Percentiles rank a stretch among this genome's conserved stretches.
These are phyloP conservation scores for Alloscopus bannaensis DNA, from an alignment of 2,888 invertebrate species.

Conservation along the genomic window DNA sequence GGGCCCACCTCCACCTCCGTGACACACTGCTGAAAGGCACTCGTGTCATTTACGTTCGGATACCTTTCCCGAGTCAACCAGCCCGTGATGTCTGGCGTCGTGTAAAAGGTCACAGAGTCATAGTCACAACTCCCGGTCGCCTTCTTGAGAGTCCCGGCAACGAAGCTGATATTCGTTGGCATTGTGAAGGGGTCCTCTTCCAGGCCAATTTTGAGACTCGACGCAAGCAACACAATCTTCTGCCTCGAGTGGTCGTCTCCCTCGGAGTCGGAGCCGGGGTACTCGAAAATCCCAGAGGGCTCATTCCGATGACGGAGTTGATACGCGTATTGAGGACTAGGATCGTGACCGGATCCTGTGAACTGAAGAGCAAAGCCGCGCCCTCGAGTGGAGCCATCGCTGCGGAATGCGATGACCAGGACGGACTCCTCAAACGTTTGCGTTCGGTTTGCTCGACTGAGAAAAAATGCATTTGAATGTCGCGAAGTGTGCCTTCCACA, in stretches of 20 bases:
- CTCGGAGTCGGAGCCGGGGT: slow-evolving; percentile 8
- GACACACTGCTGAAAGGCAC: not conserved
- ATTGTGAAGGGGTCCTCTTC: slow-evolving; percentile 35
- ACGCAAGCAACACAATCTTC: slow-evolving; percentile 49
- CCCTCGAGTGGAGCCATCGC: slow-evolving; percentile 10
- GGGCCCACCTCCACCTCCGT: not conserved
- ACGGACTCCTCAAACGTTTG: slow-evolving; percentile 38
- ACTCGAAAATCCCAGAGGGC: not conserved
- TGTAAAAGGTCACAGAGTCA: slow-evolving; percentile 46
- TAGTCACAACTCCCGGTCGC: slow-evolving; percentile 18
- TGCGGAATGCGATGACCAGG: slow-evolving; percentile 74
- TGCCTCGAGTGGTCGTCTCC: not conserved
- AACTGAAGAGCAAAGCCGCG: slow-evolving; percentile 23
- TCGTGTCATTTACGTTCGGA: slow-evolving; percentile 41
- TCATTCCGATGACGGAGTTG: slow-evolving; percentile 2
- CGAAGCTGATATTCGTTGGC: slow-evolving; percentile 39
- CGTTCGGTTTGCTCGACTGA: slow-evolving; percentile 45
- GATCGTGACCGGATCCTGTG: not conserved
- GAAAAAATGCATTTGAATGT: slow-evolving; percentile 20
- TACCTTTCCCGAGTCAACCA: slow-evolving; percentile 40
- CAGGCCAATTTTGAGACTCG: slow-evolving; percentile 25
- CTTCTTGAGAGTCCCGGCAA: slow-evolving; percentile 17
- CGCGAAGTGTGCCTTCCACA: slow-evolving; percentile 25
- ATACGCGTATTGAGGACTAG: not conserved
- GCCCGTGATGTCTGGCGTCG: slow-evolving; percentile 40